Evolutionary conservation across 1,140 invertebrate genomes (phyloP).

Genomic region (Pomacea maculata): DNA sequence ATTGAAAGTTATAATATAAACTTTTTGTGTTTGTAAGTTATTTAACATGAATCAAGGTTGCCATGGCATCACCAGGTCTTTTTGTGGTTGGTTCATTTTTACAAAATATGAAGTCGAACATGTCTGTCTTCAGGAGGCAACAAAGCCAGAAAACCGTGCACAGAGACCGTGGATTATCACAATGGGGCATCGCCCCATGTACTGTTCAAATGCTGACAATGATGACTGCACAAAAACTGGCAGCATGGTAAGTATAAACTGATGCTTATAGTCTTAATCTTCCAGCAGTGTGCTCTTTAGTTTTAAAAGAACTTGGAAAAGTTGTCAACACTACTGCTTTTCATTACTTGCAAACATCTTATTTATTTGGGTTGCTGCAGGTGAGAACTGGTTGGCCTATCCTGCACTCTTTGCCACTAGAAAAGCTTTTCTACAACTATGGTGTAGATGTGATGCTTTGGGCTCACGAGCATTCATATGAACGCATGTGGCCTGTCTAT

Average conservation of each 20-base stretch:
- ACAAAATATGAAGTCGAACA: neutral
- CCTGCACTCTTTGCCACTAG: conserved; percentile 69
- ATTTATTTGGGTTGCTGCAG: conserved; percentile 29
- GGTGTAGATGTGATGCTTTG: conserved; percentile 94
- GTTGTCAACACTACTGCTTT: neutral
- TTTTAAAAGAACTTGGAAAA: neutral
- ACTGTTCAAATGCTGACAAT: conserved; percentile 61
- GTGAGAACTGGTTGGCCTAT: conserved; percentile 49
- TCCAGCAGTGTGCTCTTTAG: neutral
- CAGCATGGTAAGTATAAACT: conserved; percentile 31
- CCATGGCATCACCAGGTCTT: neutral
- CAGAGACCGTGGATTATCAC: conserved; percentile 63
- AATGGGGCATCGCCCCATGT: conserved; percentile 65
- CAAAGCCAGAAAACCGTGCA: conserved; percentile 59
- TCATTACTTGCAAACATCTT: neutral
- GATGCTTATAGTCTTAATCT: neutral
- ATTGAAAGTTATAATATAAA: too few relatives aligned
- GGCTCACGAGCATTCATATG: conserved; percentile 97
- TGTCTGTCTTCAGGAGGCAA: conserved; percentile 51
- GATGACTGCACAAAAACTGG: conserved; percentile 54
- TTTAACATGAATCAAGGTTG: neutral
- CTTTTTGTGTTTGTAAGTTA: neutral
- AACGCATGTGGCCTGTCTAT: conserved; percentile 92
- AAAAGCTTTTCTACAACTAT: conserved; percentile 86
- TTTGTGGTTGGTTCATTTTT: neutral